Evolutionary conservation across 2,797 vertebrate genomes (phyloP).

Genomic region (Tenualosa ilisha): DNA sequence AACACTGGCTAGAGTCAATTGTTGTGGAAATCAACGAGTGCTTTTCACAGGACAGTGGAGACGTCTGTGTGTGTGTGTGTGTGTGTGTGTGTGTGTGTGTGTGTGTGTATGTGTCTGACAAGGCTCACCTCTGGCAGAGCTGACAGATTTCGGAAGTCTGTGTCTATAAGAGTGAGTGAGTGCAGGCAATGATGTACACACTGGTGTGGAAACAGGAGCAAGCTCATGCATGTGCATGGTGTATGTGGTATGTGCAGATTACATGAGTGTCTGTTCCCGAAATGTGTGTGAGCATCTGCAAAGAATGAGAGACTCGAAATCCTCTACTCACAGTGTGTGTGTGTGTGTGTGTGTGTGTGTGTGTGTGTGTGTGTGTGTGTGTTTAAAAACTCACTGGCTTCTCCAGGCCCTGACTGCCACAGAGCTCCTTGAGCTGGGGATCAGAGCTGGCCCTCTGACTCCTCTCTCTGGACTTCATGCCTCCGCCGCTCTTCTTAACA

Average conservation of each 20-base stretch:
- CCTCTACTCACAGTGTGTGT: neutral
- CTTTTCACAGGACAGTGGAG: conserved; percentile 38
- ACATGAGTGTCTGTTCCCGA: neutral
- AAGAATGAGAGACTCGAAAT: neutral
- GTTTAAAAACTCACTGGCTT: conserved; percentile 66
- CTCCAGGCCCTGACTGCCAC: conserved; percentile 66
- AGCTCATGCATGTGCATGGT: neutral
- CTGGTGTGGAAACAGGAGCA: neutral
- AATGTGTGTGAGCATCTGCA: neutral
- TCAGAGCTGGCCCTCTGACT: conserved; percentile 75
- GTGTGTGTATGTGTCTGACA: neutral
- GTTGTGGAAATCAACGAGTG: conserved; percentile 29
- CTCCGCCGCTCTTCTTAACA: conserved; percentile 72
- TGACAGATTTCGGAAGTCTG: neutral
- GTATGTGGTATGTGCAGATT: neutral
- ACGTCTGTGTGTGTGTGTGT: neutral
- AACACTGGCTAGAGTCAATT: conserved; percentile 36
- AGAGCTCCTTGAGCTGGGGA: conserved; percentile 71
- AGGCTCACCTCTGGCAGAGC: neutral
- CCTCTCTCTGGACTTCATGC: conserved; percentile 75
- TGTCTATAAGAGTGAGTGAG: neutral
- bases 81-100: neutral
- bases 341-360: conserved; percentile 28
- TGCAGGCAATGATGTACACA: conserved; percentile 6
- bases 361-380: conserved; percentile 16